Conservation (phyloP, 2,113 vertebrate species). For the Callithrix jacchus region DNA sequence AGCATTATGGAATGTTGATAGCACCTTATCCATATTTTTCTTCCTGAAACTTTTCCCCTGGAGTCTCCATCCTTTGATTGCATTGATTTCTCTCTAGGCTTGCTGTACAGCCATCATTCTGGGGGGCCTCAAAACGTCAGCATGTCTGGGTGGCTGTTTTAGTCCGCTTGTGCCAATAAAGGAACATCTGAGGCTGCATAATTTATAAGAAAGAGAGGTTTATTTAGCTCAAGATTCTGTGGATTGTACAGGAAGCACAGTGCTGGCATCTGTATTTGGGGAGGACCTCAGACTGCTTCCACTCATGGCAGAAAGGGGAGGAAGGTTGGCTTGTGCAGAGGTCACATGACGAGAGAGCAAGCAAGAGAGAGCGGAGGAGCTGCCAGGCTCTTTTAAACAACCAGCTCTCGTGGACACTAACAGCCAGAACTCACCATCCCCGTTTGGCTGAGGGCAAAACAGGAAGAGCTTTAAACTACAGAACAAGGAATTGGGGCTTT, state of each 20-base stretch:
- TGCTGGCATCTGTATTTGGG: background rate
- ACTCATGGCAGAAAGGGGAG: background rate
- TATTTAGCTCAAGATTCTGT: background rate
- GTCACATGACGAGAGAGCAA: background rate
- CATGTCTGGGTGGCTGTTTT: background rate
- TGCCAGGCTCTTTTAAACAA: background rate
- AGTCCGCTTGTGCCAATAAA: background rate
- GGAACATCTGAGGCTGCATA: background rate
- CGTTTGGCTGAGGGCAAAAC: too few species aligned
- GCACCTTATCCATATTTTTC: background rate
- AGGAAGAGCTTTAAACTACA: too few species aligned
- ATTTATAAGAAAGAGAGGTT: background rate
- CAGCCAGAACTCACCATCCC: background rate
- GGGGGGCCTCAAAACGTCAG: background rate
- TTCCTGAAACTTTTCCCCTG: background rate
- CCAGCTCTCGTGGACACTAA: background rate
- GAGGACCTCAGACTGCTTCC: background rate
- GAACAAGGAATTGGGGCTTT: too few species aligned
- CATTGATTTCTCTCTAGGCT: background rate
- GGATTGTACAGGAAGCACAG: background rate
- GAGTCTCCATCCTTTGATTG: background rate
- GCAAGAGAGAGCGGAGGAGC: background rate
- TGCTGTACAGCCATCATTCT: rapidly evolving
- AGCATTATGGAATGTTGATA: background rate
- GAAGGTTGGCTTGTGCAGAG: background rate